These are phyloP conservation scores for Meiosimyza platycephala DNA, from an alignment of 2,888 invertebrate species.

Conservation along the genomic window DNA sequence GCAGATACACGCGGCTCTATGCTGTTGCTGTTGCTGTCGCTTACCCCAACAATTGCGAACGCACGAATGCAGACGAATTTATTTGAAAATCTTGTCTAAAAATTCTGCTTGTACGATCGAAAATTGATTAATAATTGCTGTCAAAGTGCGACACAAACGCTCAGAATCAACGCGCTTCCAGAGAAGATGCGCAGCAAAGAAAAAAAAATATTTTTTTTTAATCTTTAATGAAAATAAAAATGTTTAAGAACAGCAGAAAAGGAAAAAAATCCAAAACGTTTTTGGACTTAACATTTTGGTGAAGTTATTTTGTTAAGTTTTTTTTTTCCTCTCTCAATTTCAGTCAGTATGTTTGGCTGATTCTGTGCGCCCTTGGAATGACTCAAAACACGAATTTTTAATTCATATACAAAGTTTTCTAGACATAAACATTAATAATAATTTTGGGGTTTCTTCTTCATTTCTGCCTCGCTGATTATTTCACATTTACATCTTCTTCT, in stretches of 20 bases:
- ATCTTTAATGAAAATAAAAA: too few species aligned
- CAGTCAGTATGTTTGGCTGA: slow-evolving; percentile 27
- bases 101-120: slow-evolving; percentile 57
- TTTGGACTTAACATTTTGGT: slow-evolving; percentile 20
- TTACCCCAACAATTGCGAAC: slow-evolving; percentile 1
- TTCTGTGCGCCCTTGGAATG: slow-evolving; percentile 49
- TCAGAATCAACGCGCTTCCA: too few species aligned
- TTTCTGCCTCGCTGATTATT: slow-evolving; percentile 6
- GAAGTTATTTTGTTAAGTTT: not conserved
- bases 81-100: slow-evolving; percentile 54
- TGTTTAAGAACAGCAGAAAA: too few species aligned
- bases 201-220: too few species aligned
- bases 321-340: not conserved
- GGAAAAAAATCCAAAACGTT: not conserved
- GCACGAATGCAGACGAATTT: slow-evolving; percentile 27
- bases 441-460: slow-evolving; percentile 45
- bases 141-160: slow-evolving; percentile 50
- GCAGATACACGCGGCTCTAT: slow-evolving; percentile 6
- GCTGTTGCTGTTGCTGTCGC: not conserved
- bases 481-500: not conserved
- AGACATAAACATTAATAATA: slow-evolving; percentile 60
- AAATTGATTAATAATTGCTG: slow-evolving; percentile 65
- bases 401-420: slow-evolving; percentile 57
- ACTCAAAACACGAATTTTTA: slow-evolving; percentile 55
- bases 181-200: too few species aligned